These are phyloP conservation scores for Aphrophora alni DNA, from an alignment of 2,888 invertebrate genomes.

Conservation along the genomic window DNA sequence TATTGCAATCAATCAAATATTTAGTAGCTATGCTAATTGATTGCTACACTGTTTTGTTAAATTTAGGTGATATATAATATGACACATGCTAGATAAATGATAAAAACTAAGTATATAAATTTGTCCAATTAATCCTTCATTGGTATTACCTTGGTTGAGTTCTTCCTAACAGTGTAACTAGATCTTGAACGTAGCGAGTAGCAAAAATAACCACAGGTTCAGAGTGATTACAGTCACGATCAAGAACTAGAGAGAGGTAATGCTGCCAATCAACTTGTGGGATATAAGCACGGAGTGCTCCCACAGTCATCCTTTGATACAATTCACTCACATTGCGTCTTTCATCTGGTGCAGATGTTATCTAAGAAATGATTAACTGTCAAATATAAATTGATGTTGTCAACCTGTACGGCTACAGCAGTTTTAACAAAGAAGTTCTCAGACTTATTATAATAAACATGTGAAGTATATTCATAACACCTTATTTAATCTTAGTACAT, in stretches of 20 bases:
- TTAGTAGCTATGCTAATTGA: no score
- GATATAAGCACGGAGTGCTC: slow-evolving; percentile 68
- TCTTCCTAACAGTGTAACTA: slow-evolving; percentile 67
- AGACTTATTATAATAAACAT: no score
- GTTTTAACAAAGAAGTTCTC: not conserved
- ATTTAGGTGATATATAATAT: no score
- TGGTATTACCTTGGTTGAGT: slow-evolving; percentile 54
- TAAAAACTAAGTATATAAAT: no score
- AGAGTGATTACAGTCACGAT: slow-evolving; percentile 63
- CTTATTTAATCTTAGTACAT: no score
- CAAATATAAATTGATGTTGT: not conserved
- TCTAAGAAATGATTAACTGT: slow-evolving; percentile 57
- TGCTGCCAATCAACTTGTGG: slow-evolving; percentile 76
- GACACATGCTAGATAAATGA: no score
- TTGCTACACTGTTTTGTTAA: no score
- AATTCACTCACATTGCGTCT: slow-evolving; percentile 83
- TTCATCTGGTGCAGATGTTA: slow-evolving; percentile 80
- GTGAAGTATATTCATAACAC: no score
- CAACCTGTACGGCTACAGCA: not conserved
- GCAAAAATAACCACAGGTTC: slow-evolving; percentile 80
- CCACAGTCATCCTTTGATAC: slow-evolving; percentile 79
- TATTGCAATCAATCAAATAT: no score
- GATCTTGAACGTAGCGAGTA: slow-evolving; percentile 70
- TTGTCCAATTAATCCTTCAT: no score
- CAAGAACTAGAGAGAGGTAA: slow-evolving; percentile 74